Evolutionary conservation across 2,888 invertebrate genomes (phyloP).

Genomic region (Polylopha cassiicola): DNA sequence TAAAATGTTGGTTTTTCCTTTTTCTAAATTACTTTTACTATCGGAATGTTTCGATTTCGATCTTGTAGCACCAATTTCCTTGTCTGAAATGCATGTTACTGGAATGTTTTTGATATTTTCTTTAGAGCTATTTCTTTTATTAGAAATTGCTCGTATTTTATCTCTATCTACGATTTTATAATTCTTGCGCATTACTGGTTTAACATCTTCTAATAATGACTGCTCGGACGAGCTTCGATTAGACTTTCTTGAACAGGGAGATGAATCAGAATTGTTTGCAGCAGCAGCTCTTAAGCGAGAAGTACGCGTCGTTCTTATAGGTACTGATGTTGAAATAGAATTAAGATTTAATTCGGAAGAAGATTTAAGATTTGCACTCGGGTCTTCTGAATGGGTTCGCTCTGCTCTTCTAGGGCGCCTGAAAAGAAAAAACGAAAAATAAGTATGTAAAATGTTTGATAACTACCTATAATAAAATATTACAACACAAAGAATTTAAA

Average conservation of each 20-base stretch:
- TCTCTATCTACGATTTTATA: slow-evolving; percentile 66
- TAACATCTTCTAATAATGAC: slow-evolving; percentile 58
- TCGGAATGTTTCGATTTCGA: slow-evolving; percentile 73
- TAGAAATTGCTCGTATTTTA: slow-evolving; percentile 43
- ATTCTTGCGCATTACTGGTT: slow-evolving; percentile 51
- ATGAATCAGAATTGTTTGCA: slow-evolving; percentile 52
- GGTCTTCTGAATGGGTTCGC: slow-evolving; percentile 52
- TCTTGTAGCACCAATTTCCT: slow-evolving; percentile 73
- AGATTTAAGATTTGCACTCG: slow-evolving; percentile 59
- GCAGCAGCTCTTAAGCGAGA: slow-evolving; percentile 84
- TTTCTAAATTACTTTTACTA: slow-evolving; percentile 68
- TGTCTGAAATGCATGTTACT: slow-evolving; percentile 45
- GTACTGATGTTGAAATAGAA: slow-evolving; percentile 63
- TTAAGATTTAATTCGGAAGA: slow-evolving; percentile 68
- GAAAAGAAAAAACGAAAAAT: slow-evolving; percentile 40
- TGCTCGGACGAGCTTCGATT: slow-evolving; percentile 66
- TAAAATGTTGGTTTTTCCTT: slow-evolving; percentile 68
- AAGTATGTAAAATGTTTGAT: slow-evolving; percentile 19
- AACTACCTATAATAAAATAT: too few species aligned
- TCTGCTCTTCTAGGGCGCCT: slow-evolving; percentile 55
- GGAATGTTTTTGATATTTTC: slow-evolving; percentile 55
- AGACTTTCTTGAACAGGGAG: slow-evolving; percentile 49
- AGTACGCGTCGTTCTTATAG: slow-evolving; percentile 83
- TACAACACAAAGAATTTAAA: neutral
- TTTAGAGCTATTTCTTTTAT: slow-evolving; percentile 53